Evolutionary conservation across 2,888 invertebrate genomes (phyloP).

Genomic region (Patella caerulea): DNA sequence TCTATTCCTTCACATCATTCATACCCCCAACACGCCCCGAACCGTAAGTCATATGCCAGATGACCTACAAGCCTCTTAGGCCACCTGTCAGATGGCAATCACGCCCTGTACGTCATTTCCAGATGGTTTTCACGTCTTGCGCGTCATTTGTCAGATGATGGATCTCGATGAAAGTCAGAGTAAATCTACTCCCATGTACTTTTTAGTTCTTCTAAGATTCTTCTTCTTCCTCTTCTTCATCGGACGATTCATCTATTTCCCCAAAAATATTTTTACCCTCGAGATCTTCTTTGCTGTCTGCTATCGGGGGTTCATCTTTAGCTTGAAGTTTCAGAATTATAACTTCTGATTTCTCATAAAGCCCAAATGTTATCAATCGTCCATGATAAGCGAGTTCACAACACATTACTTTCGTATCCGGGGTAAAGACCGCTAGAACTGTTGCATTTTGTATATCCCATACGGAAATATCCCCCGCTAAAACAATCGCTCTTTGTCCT

Average conservation of each 20-base stretch:
- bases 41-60: too few species aligned
- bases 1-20: too few species aligned
- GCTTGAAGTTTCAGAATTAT: slow-evolving; percentile 53
- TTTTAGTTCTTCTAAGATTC: slow-evolving; percentile 38
- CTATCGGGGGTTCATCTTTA: slow-evolving; percentile 36
- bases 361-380: slow-evolving; percentile 60
- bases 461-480: slow-evolving; percentile 66
- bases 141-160: not conserved
- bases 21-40: too few species aligned
- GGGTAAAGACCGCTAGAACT: slow-evolving; percentile 64
- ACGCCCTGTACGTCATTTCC: too few species aligned
- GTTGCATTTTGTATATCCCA: slow-evolving; percentile 64
- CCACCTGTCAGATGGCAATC: too few species aligned
- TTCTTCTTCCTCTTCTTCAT: slow-evolving; percentile 58
- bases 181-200: not conserved
- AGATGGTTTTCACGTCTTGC: too few species aligned
- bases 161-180: slow-evolving; percentile 12
- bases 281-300: slow-evolving; percentile 30
- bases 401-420: slow-evolving; percentile 64
- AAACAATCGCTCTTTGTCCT: slow-evolving; percentile 59
- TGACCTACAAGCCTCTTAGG: too few species aligned
- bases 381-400: slow-evolving; percentile 60
- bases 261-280: slow-evolving; percentile 56
- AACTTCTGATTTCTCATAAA: slow-evolving; percentile 62
- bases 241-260: slow-evolving; percentile 54